phyloP scores from a whole-genome alignment of 1,140 invertebrate species.

The Geopemphigus sp. region DNA sequence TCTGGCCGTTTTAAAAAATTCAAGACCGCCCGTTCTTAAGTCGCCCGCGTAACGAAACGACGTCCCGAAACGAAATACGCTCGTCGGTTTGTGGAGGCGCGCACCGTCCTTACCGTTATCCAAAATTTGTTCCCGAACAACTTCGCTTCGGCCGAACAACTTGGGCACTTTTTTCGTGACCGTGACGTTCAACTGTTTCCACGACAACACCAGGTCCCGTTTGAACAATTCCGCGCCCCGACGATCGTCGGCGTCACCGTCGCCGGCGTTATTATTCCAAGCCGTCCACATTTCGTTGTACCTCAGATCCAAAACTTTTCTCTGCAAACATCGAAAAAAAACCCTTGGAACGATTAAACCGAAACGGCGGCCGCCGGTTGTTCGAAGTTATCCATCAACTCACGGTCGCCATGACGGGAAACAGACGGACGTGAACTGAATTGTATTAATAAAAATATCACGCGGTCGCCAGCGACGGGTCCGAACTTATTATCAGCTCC shows the following conservation, averaged over 20 bases:
- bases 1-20: too few species aligned
- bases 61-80: too few species aligned
- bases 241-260: background rate
- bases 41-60: too few species aligned
- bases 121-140: constrained; percentile 4
- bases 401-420: background rate
- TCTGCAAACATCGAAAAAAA: background rate
- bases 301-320: constrained; percentile 6
- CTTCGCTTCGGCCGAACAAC: constrained; percentile 14
- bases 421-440: background rate
- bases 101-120: constrained; percentile 3
- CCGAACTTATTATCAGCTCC: background rate
- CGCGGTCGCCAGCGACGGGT: too few species aligned
- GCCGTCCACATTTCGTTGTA: constrained; percentile 43
- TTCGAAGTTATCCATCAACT: too few species aligned
- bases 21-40: too few species aligned
- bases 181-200: constrained; percentile 32
- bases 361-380: too few species aligned
- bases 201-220: constrained; percentile 24
- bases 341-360: background rate
- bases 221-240: background rate
- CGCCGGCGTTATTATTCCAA: constrained; percentile 24
- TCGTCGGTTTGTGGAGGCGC: too few species aligned
- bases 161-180: background rate
- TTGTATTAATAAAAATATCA: too few species aligned